Base-by-base conservation (phyloP, 2,888 invertebrate genomes). In the Volucella inanis region DNA sequence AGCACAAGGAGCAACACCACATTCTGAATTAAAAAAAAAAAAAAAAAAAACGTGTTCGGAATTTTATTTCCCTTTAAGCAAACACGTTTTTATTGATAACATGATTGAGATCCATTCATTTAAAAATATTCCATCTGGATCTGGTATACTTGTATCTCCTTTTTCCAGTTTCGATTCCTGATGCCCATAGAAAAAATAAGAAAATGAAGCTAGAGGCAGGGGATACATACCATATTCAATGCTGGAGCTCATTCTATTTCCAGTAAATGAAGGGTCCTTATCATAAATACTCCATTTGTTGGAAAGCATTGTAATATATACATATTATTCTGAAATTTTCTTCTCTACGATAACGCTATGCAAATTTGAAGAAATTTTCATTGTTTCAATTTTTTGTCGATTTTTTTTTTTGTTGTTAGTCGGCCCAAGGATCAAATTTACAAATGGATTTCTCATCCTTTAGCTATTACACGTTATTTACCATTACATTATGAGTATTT, bases 81-180 rank as follows among this genome's bases (percentile, higher is more conserved):
- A 79, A 79, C 84, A 84, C 84, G 84, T 84, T 55, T 31, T 75
- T 84, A 79, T 84, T 84, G 84, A 79, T 84, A 79, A 84, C 65
- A 75, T 71, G 84, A 84, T 84, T 75, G 75, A 84, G 70, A 84
- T 84, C 79, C 76, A 84, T 84, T 84, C 84, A 84, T 84, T 84
- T 71, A 64, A 65, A 61, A 61, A 79, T 84, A 79, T 75, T 75
- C 75, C 79, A 71, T 79, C 50, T 76, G 79, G 45, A 59, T 65
- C 61, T 54, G 8, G 41, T 22, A 22, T n/a, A n/a, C 18, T 57
- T 31, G 1, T n/a, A 14, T 49, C 31, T 31, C 11, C 4, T 52
- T 64, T 52, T 67, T 72, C 22, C 31, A 41, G 50, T 75, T 65
- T 64, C 64, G 15, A 43, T 12, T 55, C 59, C 15, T 52, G n/a